Evolutionary conservation across 2,113 vertebrate species (phyloP).

Genomic region (Scatophagus argus): DNA sequence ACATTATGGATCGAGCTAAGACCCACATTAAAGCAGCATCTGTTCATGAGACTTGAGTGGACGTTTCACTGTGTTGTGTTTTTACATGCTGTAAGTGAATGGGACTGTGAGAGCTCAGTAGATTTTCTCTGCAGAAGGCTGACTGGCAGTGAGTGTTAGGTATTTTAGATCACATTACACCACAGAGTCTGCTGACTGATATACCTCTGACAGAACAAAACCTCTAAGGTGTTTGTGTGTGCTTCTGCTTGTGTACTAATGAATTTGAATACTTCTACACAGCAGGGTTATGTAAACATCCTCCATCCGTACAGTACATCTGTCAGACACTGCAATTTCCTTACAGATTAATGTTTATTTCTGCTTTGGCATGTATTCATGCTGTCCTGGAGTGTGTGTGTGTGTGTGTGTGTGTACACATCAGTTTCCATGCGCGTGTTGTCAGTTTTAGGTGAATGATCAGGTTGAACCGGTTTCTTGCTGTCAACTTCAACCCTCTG

Average conservation of each 20-base stretch:
- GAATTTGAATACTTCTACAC: constrained; percentile 6
- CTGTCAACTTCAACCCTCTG: constrained; percentile 7
- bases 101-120: no score
- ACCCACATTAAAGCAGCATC: not conserved
- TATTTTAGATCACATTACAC: constrained; percentile 58
- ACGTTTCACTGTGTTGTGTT: not conserved
- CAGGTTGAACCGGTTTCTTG: constrained; percentile 72
- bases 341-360: constrained; percentile 16
- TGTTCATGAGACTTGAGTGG: not conserved
- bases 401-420: constrained; percentile 15
- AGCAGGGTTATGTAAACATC: constrained; percentile 21
- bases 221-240: constrained; percentile 31
- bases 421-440: constrained; percentile 14
- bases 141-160: constrained; percentile 28
- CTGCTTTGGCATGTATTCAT: constrained; percentile 13
- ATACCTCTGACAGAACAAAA: constrained; percentile 23
- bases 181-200: constrained; percentile 30
- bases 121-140: constrained; percentile 24
- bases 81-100: not conserved
- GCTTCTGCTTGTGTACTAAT: constrained; percentile 7
- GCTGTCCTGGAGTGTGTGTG: not conserved
- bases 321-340: constrained; percentile 15
- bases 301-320: not conserved
- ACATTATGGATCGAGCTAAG: not conserved
- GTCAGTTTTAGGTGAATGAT: constrained; percentile 51